Percentiles rank a stretch among this genome's conserved stretches.
Conservation (phyloP, 1,140 invertebrate genomes). For the Philotrypesis tridentata region DNA sequence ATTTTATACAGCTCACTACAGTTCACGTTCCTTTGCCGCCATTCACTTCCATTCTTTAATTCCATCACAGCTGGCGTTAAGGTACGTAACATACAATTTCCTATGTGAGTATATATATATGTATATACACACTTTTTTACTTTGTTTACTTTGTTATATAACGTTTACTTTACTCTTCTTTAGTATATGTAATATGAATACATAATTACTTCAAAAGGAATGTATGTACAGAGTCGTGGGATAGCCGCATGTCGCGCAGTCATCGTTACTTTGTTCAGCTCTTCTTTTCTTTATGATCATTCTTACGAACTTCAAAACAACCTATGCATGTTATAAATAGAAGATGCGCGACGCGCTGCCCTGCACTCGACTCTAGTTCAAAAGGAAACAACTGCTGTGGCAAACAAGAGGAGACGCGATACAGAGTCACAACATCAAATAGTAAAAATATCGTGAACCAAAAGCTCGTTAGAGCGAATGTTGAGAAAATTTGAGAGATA, state of each 20-base stretch:
- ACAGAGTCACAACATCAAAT: constrained; percentile 20
- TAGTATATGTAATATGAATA: not conserved
- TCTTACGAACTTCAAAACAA: constrained; percentile 32
- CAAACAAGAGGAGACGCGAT: not conserved
- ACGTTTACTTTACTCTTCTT: constrained; percentile 13
- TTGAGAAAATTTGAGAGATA: not conserved
- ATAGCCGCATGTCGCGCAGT: not conserved
- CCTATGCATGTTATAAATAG: not conserved
- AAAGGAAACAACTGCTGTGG: not conserved
- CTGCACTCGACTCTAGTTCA: not conserved
- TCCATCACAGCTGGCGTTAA: constrained; percentile 66
- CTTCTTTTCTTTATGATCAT: not conserved
- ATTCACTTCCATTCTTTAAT: constrained; percentile 57
- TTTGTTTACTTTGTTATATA: constrained; percentile 11
- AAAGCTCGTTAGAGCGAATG: not conserved
- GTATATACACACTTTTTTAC: constrained; percentile 34
- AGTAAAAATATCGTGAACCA: not conserved
- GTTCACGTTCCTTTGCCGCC: constrained; percentile 45
- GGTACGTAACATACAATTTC: too few relatives aligned
- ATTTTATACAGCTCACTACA: not conserved
- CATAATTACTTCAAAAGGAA: constrained; percentile 24
- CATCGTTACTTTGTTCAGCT: not conserved
- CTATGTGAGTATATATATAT: too few relatives aligned
- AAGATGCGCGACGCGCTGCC: not conserved
- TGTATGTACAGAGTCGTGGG: constrained; percentile 29